Percentiles rank a stretch among this genome's conserved stretches.
Conservation (phyloP, 2,797 vertebrate species). For the Epinephelus coioides region DNA sequence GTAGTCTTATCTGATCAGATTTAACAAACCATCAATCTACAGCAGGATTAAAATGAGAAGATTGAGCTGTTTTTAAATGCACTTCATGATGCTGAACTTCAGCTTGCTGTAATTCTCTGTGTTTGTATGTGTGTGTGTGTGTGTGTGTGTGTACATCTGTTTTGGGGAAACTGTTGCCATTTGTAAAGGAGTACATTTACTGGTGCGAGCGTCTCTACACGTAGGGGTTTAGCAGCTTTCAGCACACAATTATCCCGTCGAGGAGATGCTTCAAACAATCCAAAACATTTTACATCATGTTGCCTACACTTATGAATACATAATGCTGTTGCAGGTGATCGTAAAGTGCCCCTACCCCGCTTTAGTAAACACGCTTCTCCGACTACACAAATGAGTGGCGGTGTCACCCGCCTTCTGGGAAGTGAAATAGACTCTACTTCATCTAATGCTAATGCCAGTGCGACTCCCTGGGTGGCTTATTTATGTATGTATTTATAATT, state of each 20-base stretch:
- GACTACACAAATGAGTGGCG: constrained; percentile 43
- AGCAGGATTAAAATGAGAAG: constrained; percentile 32
- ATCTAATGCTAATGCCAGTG: constrained; percentile 45
- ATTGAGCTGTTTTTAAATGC: constrained; percentile 28
- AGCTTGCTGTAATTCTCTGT: constrained; percentile 34
- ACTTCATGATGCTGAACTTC: constrained; percentile 43
- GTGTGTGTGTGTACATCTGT: constrained; percentile 26
- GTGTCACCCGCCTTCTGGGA: constrained; percentile 41
- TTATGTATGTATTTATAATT: constrained; percentile 67
- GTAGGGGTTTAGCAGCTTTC: constrained; percentile 18
- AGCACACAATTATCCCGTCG: constrained; percentile 33
- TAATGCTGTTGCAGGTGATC: constrained; percentile 45
- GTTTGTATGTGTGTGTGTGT: not conserved
- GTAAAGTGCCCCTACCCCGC: constrained; percentile 37
- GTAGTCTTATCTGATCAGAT: constrained; percentile 49
- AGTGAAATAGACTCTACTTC: constrained; percentile 49
- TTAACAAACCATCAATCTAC: constrained; percentile 60
- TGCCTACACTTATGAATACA: constrained; percentile 37
- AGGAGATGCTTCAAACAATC: constrained; percentile 42
- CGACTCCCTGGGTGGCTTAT: constrained; percentile 50
- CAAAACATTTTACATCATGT: constrained; percentile 38
- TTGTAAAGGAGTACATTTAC: constrained; percentile 28
- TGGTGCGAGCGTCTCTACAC: not conserved
- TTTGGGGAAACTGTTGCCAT: constrained; percentile 13
- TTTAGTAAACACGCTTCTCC: constrained; percentile 55